These are phyloP conservation scores for Henricia sp. DNA, from an alignment of 53 echinoderm and acorn worm species.

Conservation along the genomic window DNA sequence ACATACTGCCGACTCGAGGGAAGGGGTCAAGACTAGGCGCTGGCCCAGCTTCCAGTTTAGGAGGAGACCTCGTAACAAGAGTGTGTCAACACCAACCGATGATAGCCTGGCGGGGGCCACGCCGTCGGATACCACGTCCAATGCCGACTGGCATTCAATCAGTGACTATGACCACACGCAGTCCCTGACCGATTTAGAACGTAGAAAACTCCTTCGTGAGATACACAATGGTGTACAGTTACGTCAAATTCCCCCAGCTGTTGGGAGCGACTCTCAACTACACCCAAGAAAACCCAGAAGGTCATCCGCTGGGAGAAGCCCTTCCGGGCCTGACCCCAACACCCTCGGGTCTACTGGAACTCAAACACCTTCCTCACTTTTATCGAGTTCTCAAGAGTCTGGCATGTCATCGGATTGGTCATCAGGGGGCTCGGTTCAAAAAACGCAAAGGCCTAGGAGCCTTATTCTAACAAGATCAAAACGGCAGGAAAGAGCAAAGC, in stretches of 20 bases:
- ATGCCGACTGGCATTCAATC: constrained; percentile 70
- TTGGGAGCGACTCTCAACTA: constrained; percentile 84
- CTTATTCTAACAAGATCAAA: constrained; percentile 73
- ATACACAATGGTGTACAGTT: constrained; percentile 76
- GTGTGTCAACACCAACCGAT: constrained; percentile 86
- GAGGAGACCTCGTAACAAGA: constrained; percentile 80
- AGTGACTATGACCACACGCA: constrained; percentile 77
- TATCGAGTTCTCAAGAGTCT: constrained; percentile 65
- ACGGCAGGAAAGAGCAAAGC: constrained; percentile 80
- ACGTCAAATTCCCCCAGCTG: constrained; percentile 9
- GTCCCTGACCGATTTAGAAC: constrained; percentile 80
- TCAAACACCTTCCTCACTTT: constrained; percentile 35
- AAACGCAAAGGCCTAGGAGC: constrained; percentile 69
- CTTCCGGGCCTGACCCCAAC: background rate
- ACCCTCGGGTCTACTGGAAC: constrained; percentile 52
- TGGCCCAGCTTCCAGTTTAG: constrained; percentile 88
- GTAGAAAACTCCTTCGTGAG: constrained; percentile 76
- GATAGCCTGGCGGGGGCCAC: constrained; percentile 87
- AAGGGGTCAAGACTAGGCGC: constrained; percentile 60
- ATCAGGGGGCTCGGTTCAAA: constrained; percentile 66
- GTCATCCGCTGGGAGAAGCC: constrained; percentile 13
- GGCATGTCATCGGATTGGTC: constrained; percentile 58
- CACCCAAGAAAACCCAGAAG: background rate
- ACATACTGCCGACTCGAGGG: constrained; percentile 64
- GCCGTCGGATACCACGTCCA: constrained; percentile 86